Conservation (phyloP, 1,140 invertebrate species). For the Brachionus rubens region DNA sequence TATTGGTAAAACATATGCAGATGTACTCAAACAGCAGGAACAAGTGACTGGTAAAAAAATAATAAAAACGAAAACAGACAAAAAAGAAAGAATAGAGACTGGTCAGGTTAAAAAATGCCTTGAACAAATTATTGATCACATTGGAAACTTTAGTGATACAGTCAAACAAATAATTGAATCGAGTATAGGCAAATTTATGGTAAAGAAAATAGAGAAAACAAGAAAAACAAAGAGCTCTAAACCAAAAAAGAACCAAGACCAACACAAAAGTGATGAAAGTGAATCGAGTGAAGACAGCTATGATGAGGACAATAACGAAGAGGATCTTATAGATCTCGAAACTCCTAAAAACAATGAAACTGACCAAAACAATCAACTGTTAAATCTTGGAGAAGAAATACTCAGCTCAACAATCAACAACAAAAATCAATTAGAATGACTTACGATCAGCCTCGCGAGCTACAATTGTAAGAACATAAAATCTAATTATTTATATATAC, state of each 20-base stretch:
- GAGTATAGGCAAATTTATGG: neutral
- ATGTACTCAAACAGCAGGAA: neutral
- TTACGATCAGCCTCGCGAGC: neutral
- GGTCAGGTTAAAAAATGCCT: neutral
- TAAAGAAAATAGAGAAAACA: neutral
- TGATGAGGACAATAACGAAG: neutral
- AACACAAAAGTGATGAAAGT: neutral
- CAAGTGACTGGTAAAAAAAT: constrained; percentile 11
- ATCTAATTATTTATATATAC: neutral
- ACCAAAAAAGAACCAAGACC: neutral
- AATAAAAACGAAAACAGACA: neutral
- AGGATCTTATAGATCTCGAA: constrained; percentile 11
- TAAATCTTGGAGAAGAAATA: neutral
- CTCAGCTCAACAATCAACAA: neutral
- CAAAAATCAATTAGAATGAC: neutral
- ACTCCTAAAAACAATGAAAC: neutral
- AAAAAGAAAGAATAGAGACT: neutral
- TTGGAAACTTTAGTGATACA: neutral
- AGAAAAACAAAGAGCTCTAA: neutral
- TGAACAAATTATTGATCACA: neutral
- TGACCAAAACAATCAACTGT: neutral
- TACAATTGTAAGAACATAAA: constrained; percentile 3
- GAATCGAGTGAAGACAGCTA: neutral
- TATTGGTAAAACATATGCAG: constrained; percentile 1
- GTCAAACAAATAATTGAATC: neutral